Evolutionary conservation across 2,797 vertebrate species (phyloP), one percentile per base, ranked within the genome.

Genomic region (Myripristis murdjan): DNA sequence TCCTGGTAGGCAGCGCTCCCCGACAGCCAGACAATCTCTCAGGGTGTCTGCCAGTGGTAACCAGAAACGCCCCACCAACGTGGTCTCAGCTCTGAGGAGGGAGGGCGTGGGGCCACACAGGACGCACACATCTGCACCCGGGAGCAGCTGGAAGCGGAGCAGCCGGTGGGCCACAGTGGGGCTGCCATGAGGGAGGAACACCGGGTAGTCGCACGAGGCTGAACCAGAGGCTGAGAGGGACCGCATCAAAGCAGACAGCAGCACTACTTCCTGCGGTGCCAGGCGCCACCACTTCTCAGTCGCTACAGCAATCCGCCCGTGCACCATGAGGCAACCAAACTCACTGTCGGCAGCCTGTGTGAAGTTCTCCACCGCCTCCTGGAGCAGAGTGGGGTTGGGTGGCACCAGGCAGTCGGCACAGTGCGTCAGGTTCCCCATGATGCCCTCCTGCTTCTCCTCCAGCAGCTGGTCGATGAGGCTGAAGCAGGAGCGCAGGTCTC

Each of bases 201-300:
- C 93, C 0, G 97, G 97, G 81, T 95, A 95, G 82, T 98, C 97
- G 0, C 95, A 95, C 2, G 97, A 96, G 0, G 94, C 70, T 0
- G 94, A 93, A 2, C 92, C 94, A 0, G 94, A 93, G 51, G 94
- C 91, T 0, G 94, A 92, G 60, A 97, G 84, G 14, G 85, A 81
- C 1, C 91, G 90, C 16, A 95, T 89, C 74, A 98, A 59, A 57
- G 93, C 93, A 0, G 95, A 93, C 4, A 98, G 93, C 6, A 98
- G 91, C 77, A 96, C 94, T 0, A 96, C 91, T 54, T 98, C 97
- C 11, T 95, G 95, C 0, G 93, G 92, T 0, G 94, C 94, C 2
- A 98, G 89, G 14, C 95, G 95, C 96, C 97, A 97, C 97, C 97
- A 98, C 80, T 96, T 96, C 24, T 97, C 96, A 0, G 97, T 98